These are phyloP conservation scores for Coelogynopora nodosa DNA, from an alignment of 2,888 invertebrate genomes.

Conservation along the genomic window DNA sequence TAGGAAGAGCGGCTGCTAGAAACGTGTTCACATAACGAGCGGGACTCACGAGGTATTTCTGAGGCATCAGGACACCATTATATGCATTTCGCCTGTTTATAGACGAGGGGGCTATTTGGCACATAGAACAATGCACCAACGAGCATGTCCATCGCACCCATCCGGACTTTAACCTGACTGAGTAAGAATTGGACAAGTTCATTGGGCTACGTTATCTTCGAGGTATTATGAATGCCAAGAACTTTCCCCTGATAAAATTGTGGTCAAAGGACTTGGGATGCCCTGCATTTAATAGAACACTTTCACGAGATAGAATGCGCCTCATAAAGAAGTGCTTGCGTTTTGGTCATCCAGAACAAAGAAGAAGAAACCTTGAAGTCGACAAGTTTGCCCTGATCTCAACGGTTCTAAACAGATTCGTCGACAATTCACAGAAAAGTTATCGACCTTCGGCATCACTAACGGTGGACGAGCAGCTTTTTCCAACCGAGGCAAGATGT, in stretches of 20 bases:
- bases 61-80: conserved; percentile 6
- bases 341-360: neutral
- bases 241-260: conserved; percentile 9
- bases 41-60: conserved; percentile 27
- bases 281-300: neutral
- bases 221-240: conserved; percentile 22
- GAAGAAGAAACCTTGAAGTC: neutral
- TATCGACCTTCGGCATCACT: neutral
- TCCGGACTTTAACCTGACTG: conserved; percentile 23
- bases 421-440: conserved; percentile 1
- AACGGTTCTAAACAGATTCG: neutral
- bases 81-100: conserved; percentile 29
- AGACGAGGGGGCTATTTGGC: neutral
- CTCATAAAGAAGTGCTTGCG: neutral
- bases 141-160: conserved; percentile 10
- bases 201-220: conserved; percentile 24
- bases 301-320: conserved; percentile 1
- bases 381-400: no score
- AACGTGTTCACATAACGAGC: conserved; percentile 25
- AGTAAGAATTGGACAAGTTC: conserved; percentile 25
- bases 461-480: conserved; percentile 1
- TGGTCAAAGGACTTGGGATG: neutral
- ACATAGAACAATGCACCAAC: conserved; percentile 18
- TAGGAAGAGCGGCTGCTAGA: conserved; percentile 27
- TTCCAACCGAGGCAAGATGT: conserved; percentile 1